phyloP scores from a whole-genome alignment of 2,888 invertebrate genomes.

The Oscheius onirici region DNA sequence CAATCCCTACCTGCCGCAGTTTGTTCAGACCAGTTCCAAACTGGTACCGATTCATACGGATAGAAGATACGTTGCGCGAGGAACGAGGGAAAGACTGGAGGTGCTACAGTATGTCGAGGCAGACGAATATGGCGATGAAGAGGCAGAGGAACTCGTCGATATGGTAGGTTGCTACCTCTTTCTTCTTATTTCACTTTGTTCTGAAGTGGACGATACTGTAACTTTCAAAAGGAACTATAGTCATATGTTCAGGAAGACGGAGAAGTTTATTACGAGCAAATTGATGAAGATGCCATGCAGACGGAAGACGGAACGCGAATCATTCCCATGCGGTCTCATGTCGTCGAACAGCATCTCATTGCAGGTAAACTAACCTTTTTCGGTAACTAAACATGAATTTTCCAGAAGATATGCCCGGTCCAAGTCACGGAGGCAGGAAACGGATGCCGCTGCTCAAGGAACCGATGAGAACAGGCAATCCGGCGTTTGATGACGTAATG shows the following conservation, averaged over 20 bases:
- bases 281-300: slow-evolving; percentile 7
- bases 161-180: slow-evolving; percentile 9
- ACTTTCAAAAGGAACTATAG: neutral
- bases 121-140: slow-evolving; percentile 12
- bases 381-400: neutral
- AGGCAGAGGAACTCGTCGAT: slow-evolving; percentile 19
- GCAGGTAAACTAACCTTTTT: neutral
- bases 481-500: slow-evolving; percentile 33
- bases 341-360: neutral
- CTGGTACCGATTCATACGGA: neutral
- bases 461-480: slow-evolving; percentile 30
- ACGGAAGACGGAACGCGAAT: slow-evolving; percentile 3
- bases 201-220: too few relatives aligned
- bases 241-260: slow-evolving; percentile 4
- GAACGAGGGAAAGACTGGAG: slow-evolving; percentile 2
- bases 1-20: neutral
- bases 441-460: slow-evolving; percentile 34
- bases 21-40: neutral
- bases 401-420: neutral
- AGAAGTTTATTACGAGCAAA: slow-evolving; percentile 18
- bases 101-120: slow-evolving; percentile 18
- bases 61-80: neutral
- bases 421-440: slow-evolving; percentile 12
- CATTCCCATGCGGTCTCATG: neutral
- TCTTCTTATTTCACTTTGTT: too few relatives aligned